phyloP scores from a whole-genome alignment of 1,140 invertebrate genomes.

The Bombus haemorrhoidalis region DNA sequence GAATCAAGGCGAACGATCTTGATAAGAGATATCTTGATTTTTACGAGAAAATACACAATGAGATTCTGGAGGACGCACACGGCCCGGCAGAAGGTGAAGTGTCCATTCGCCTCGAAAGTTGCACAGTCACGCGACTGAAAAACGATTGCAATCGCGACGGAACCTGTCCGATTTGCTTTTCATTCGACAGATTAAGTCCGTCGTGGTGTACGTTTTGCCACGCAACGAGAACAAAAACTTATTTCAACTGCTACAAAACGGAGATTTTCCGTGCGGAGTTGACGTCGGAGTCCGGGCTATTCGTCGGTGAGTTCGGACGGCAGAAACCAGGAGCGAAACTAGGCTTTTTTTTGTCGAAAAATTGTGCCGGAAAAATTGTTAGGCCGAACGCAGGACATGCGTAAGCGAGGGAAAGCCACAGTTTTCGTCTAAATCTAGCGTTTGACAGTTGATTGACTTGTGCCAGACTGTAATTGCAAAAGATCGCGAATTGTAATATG shows the following conservation, averaged over 20 bases:
- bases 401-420: not conserved
- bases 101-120: not conserved
- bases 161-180: constrained; percentile 22
- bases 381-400: not conserved
- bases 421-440: not conserved
- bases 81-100: not conserved
- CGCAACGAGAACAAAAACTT: too few species aligned
- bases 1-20: constrained; percentile 17
- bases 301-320: not conserved
- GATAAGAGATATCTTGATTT: constrained; percentile 38
- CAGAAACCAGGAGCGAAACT: too few species aligned
- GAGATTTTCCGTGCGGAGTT: not conserved
- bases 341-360: too few species aligned
- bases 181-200: constrained; percentile 22
- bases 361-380: not conserved
- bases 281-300: not conserved
- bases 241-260: too few species aligned
- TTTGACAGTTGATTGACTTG: not conserved
- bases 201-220: not conserved
- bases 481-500: not conserved
- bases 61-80: too few species aligned
- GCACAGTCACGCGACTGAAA: constrained; percentile 21
- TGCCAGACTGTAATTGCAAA: not conserved
- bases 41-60: constrained; percentile 4
- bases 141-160: constrained; percentile 19